phyloP scores from a whole-genome alignment of 2,888 invertebrate genomes.

The Mamestra brassicae region DNA sequence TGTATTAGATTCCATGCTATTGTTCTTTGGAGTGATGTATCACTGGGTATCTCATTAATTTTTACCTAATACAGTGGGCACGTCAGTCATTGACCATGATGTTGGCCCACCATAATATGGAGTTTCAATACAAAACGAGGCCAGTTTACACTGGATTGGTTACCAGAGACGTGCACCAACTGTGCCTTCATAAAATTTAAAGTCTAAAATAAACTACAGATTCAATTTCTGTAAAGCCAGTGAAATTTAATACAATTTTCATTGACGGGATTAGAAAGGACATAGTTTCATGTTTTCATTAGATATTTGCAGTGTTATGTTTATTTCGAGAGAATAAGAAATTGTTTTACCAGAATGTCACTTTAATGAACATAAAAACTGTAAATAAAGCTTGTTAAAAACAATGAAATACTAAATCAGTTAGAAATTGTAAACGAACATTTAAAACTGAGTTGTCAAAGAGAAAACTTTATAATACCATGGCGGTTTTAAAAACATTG shows the following conservation, averaged over 20 bases:
- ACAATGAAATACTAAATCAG: constrained; percentile 25
- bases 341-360: not conserved
- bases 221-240: not conserved
- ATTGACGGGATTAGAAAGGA: not conserved
- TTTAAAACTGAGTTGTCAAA: constrained; percentile 48
- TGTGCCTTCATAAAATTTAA: not conserved
- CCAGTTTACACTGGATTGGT: not conserved
- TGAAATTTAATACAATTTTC: not conserved
- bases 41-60: not conserved
- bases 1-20: constrained; percentile 11
- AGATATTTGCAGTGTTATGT: not conserved
- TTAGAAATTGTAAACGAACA: constrained; percentile 25
- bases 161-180: not conserved
- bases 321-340: not conserved
- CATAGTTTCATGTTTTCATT: not conserved
- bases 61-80: not conserved
- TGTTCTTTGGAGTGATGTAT: constrained; percentile 22
- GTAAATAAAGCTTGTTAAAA: constrained; percentile 48
- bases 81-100: not conserved
- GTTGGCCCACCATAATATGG: not conserved
- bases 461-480: constrained; percentile 36
- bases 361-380: constrained; percentile 16
- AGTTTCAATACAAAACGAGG: not conserved
- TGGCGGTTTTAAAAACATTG: constrained; percentile 39
- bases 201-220: not conserved